These are phyloP conservation scores for Microchrysa polita DNA, from an alignment of 2,888 invertebrate species.

Conservation along the genomic window DNA sequence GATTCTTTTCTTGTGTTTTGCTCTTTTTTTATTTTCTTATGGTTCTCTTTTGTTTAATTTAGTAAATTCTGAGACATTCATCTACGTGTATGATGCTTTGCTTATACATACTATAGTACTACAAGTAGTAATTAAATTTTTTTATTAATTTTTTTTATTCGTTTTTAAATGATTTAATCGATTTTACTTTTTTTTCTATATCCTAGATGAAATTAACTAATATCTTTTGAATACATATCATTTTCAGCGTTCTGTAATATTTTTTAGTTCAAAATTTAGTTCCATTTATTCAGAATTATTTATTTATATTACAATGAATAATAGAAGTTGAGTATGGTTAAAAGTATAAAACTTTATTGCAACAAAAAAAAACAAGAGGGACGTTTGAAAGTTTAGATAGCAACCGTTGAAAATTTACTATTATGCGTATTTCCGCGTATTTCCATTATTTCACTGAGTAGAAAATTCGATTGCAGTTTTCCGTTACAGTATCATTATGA, in stretches of 20 bases:
- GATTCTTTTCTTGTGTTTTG: no score
- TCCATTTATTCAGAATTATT: neutral
- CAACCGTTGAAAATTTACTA: slow-evolving; percentile 6
- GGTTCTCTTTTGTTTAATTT: slow-evolving; percentile 28
- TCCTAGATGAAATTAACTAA: slow-evolving; percentile 11
- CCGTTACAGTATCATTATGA: neutral
- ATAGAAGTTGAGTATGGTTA: no score
- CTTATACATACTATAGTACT: no score
- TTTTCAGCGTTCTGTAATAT: slow-evolving; percentile 14
- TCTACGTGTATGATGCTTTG: slow-evolving; percentile 30
- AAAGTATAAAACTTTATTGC: no score
- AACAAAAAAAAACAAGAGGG: no score
- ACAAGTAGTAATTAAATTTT: slow-evolving; percentile 26
- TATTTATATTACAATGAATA: no score
- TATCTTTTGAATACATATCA: no score
- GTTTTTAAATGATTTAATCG: neutral
- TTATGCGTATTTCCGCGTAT: no score
- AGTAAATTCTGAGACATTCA: slow-evolving; percentile 48
- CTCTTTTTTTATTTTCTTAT: slow-evolving; percentile 29
- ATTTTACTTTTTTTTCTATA: neutral
- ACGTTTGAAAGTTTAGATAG: no score
- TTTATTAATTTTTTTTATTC: neutral
- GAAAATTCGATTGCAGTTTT: neutral
- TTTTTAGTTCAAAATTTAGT: neutral
- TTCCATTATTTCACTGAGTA: no score